These are phyloP conservation scores for Apis cerana DNA, from an alignment of 1,140 invertebrate species.

Conservation along the genomic window DNA sequence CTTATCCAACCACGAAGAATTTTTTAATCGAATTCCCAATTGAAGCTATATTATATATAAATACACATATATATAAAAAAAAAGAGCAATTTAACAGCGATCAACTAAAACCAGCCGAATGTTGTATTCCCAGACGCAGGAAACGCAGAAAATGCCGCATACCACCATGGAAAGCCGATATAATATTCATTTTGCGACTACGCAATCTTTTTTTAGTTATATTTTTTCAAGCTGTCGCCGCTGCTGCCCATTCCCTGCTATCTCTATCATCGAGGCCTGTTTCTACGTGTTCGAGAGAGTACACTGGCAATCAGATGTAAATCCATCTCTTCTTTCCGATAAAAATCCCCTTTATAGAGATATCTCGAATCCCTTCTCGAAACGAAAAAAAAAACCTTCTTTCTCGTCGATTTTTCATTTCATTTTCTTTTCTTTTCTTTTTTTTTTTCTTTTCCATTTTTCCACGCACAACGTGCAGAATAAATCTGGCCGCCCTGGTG, in stretches of 20 bases:
- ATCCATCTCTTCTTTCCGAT: conserved; percentile 17
- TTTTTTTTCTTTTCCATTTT: conserved; percentile 64
- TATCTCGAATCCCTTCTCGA: background rate
- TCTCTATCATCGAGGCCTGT: conserved; percentile 41
- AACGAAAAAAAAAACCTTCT: conserved; percentile 20
- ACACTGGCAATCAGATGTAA: conserved; percentile 50
- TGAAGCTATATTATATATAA: background rate
- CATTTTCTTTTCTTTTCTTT: conserved; percentile 9
- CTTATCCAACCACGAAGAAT: background rate
- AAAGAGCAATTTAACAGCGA: conserved; percentile 33
- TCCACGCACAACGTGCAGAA: conserved; percentile 66
- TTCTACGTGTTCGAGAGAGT: conserved; percentile 49
- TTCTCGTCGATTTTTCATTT: conserved; percentile 15
- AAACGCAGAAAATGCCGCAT: conserved; percentile 26
- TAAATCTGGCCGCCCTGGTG: conserved; percentile 80
- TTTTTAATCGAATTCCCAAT: background rate
- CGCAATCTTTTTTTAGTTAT: conserved; percentile 63
- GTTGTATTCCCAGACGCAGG: conserved; percentile 4
- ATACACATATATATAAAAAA: too few relatives aligned
- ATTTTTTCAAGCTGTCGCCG: conserved; percentile 68
- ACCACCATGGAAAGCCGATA: conserved; percentile 53
- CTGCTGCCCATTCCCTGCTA: conserved; percentile 66
- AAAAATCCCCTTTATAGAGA: background rate
- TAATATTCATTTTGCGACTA: conserved; percentile 55
- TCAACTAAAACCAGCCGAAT: conserved; percentile 31